Evolutionary conservation across 2,113 vertebrate genomes (phyloP), one percentile per base, ranked within the genome.

Genomic region (Sinocyclocheilus rhinocerous): DNA sequence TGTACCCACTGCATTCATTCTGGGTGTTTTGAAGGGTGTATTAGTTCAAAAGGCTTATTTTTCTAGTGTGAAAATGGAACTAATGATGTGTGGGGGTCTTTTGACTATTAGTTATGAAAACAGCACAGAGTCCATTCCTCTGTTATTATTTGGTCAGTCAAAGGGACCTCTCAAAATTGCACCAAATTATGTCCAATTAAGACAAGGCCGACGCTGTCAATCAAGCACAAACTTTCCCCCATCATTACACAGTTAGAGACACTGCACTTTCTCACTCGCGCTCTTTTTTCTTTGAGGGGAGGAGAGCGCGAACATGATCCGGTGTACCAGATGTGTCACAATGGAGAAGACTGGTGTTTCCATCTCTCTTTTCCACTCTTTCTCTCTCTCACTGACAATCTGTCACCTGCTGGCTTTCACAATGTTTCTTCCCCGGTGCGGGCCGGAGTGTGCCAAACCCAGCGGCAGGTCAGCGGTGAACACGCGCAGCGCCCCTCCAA

Each of bases 111-210:
- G 93, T 93, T 92, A 91, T 91, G 92, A 95, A 96, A 96, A 96
- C 95, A 96, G 93, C 91, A 91, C 93, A 88, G 91, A 94, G 93
- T 93, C 93, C 94, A 94, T 94, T 93, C 94, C 92, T 92, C 91
- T 95, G 94, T 94, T 95, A 95, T 95, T 95, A 95, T 95, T 95
- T 94, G 94, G 94, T 94, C 93, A 93, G 92, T 95, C 93, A 87
- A 13, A 91, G 92, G 94, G 93, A 93, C 93, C 93, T 92, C 92
- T 95, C 95, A 95, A 96, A 97, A 97, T 97, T 98, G 96, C 95
- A 94, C 94, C 96, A 98, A 89, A 98, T 98, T 97, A 97, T 96
- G 95, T 95, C 95, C 96, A 97, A 97, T 98, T 98, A 98, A 97
- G 97, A 95, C 97, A 97, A 98, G 97, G 97, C 97, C 97, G 96